Base-by-base conservation (phyloP, 2,113 vertebrate genomes). In the Hyperoodon ampullatus region DNA sequence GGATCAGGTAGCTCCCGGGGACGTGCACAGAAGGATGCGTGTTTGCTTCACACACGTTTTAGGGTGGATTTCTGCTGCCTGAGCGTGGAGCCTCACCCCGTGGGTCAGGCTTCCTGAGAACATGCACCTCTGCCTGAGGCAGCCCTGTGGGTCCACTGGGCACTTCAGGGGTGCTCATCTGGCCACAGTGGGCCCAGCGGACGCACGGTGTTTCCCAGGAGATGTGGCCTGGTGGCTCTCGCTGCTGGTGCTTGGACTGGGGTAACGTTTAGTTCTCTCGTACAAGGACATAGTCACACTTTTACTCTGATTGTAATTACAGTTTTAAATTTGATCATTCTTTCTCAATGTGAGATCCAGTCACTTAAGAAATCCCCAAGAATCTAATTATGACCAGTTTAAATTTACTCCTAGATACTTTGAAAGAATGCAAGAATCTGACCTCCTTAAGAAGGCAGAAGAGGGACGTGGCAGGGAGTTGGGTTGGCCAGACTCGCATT, bases 251-350 rank as follows among this genome's bases (percentile, higher is more conserved):
- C 13, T 5, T 16, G 6, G 6, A 1, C 6, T 1, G 26, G 4
- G 23, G 18, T 14, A 2, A 10, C 13, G 1, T 6, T 24, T 8
- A 3, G 12, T 50, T 11, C 35, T 53, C 75, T 33, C 47, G 18
- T 2, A 1, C 18, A 8, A 8, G 6, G 6, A 11, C 35, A 0
- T 2, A 12, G 28, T 23, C 24, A 21, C 3, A 4, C 6, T n/a
- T 58, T 47, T 42, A 26, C 33, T 35, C 28, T 39, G n/a, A 15
- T 55, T 47, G 42, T 23, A 4, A n/a, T 23, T 24, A 28, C 21
- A 28, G 63, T 10, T 68, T 72, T 26, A 35, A 33, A 65, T 58
- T 26, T n/a, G 24, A 1, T 58, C 44, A 1, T 75, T 39, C n/a
- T 72, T 93, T 23, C 39, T 82, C 30, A 68, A 16, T 68, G 53